Percentiles rank a stretch among this genome's conserved stretches.
phyloP scores from a whole-genome alignment of 2,113 vertebrate genomes.

The Corydoras maculifer region DNA sequence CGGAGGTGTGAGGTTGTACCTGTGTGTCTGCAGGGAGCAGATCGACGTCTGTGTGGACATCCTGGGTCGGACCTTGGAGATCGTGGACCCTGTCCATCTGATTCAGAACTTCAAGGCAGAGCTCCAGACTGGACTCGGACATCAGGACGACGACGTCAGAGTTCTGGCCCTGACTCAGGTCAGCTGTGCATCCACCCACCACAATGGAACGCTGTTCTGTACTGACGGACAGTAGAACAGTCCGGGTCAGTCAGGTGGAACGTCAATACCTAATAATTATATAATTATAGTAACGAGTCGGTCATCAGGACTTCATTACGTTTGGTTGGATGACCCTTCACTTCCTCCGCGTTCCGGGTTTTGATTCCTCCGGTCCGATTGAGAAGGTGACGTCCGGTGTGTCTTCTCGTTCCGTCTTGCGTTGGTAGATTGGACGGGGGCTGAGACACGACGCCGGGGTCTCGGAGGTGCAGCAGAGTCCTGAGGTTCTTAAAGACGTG shows the following conservation, averaged over 20 bases:
- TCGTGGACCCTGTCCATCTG: constrained; percentile 73
- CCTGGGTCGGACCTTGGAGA: constrained; percentile 78
- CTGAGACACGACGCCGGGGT: constrained; percentile 71
- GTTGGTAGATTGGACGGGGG: constrained; percentile 76
- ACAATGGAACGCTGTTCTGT: no score
- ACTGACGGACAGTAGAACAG: no score
- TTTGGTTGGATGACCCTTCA: neutral
- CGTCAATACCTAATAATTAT: no score
- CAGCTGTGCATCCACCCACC: constrained; percentile 1
- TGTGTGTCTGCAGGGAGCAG: constrained; percentile 70
- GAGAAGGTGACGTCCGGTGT: no score
- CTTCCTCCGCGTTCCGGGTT: neutral
- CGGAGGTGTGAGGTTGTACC: neutral
- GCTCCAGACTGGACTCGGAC: constrained; percentile 77
- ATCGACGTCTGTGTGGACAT: constrained; percentile 79
- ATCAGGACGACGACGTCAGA: constrained; percentile 77
- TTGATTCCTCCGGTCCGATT: no score
- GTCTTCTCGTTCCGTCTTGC: neutral
- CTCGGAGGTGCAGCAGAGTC: constrained; percentile 71
- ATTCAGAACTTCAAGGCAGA: constrained; percentile 71
- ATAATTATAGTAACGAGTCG: no score
- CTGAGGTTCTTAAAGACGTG: constrained; percentile 70
- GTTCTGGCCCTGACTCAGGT: constrained; percentile 84
- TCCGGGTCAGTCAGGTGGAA: no score
- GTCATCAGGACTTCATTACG: neutral